Conservation (phyloP, 2,797 vertebrate genomes). For the Sylvia borin region DNA sequence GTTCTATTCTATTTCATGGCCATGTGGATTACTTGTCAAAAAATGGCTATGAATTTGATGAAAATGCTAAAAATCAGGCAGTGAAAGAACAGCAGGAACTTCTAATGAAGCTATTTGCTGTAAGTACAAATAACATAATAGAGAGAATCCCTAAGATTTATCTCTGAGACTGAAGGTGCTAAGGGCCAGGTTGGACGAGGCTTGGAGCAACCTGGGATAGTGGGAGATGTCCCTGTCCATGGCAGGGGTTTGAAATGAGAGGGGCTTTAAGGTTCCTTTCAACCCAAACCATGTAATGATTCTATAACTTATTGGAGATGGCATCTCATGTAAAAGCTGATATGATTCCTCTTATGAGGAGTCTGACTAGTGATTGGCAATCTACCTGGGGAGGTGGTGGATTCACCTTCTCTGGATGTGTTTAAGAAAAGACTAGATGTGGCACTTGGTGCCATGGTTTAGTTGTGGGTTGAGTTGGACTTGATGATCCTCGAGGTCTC, state of each 20-base stretch:
- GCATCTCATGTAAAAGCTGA: background rate
- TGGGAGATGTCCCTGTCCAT: background rate
- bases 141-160: background rate
- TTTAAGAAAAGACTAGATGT: too few species aligned
- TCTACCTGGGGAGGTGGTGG: background rate
- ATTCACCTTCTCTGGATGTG: too few species aligned
- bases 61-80: slow-evolving; percentile 78
- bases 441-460: too few species aligned
- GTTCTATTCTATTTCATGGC: slow-evolving; percentile 88
- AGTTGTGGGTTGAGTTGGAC: too few species aligned
- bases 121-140: slow-evolving; percentile 75
- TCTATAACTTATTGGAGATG: background rate
- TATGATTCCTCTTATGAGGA: background rate
- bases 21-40: slow-evolving; percentile 86
- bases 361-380: background rate
- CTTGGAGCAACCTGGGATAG: background rate
- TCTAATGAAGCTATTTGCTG: slow-evolving; percentile 97
- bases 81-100: slow-evolving; percentile 93
- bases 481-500: too few species aligned
- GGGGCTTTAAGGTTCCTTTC: background rate
- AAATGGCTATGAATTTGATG: slow-evolving; percentile 88
- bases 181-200: fast-evolving
- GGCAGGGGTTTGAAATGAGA: background rate
- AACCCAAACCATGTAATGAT: background rate
- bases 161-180: background rate